Base-by-base conservation (phyloP, 2,888 invertebrate species). In the Acrobasis repandana region DNA sequence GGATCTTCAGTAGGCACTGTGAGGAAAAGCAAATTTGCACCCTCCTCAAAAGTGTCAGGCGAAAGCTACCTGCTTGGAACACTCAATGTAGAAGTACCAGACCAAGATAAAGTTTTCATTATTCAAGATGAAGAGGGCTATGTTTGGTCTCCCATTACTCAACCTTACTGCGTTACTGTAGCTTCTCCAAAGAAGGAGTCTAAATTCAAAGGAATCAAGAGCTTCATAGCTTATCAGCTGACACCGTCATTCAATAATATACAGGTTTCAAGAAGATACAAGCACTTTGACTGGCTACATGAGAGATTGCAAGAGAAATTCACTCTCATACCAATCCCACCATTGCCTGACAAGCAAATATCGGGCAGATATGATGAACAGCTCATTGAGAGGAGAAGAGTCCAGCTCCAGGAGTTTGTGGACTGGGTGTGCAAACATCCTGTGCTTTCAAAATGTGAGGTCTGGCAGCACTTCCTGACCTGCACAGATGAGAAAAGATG, bases 281-380 rank as follows among this genome's bases (percentile, higher is more conserved):
- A 99, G 87, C 99, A 99, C 86, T 99, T 99, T 88, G 99, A 99
- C 93, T 99, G 99, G 99, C 88, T 99, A 60, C 98, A 99, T 87
- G 97, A 97, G 81, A 94, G 98, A 71, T 91, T 99, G 67, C 96
- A 96, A 74, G 97, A 97, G 71, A 99, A 99, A 88, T 99, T 97
- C 85, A 96, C 97, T 70, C 94, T 98, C 60, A 96, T 99, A 75
- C 98, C 98, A 2, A 96, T 99, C 74, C 99, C 99, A 62, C 99
- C 99, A 1, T 86, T 99, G 66, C 99, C 99, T 11, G 99, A 99
- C 82, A 99, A 99, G 90, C 98, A 99, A 86, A 98, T 99, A 67
- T 97, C 98, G 47, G 98, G 98, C 9, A 94, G 98, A 58, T 99
- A 98, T 88, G 99, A 99, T 86, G 98, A 99, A 74, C 97, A 98